These are phyloP conservation scores for Trypoxylus dichotomus DNA, from an alignment of 1,140 invertebrate genomes.

Conservation along the genomic window DNA sequence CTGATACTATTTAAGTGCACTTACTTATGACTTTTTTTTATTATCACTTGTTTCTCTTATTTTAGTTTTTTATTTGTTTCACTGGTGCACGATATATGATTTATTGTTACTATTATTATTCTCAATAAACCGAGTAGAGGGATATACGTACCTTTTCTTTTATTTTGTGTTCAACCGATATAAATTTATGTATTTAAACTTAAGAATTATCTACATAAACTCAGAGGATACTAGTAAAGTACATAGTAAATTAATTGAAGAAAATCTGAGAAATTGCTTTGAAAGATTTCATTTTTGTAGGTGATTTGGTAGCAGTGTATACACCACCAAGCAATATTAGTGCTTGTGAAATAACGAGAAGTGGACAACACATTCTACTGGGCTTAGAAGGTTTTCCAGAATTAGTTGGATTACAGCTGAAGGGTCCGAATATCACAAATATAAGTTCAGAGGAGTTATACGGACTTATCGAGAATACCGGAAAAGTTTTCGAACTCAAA, in stretches of 20 bases:
- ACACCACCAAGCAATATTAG: constrained; percentile 73
- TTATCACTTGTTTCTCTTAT: no score
- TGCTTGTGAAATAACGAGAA: constrained; percentile 73
- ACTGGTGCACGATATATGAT: no score
- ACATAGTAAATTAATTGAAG: background rate
- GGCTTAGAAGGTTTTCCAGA: constrained; percentile 64
- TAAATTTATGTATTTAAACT: no score
- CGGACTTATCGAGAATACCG: constrained; percentile 55
- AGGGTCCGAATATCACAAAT: constrained; percentile 56
- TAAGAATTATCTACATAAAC: no score
- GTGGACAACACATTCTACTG: constrained; percentile 71
- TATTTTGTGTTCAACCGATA: no score
- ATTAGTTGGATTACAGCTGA: constrained; percentile 66
- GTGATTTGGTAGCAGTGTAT: constrained; percentile 75
- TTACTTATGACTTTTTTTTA: no score
- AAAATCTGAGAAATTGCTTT: background rate
- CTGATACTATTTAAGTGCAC: no score
- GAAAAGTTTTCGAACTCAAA: constrained; percentile 57
- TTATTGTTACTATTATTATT: no score
- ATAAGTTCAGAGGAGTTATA: constrained; percentile 53
- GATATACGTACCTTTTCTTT: no score
- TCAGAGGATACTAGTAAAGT: no score
- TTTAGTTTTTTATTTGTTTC: no score
- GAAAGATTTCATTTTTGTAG: constrained; percentile 51
- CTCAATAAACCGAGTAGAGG: no score